phyloP scores from a whole-genome alignment of 2,797 vertebrate genomes.

The Gambusia yucatana region DNA sequence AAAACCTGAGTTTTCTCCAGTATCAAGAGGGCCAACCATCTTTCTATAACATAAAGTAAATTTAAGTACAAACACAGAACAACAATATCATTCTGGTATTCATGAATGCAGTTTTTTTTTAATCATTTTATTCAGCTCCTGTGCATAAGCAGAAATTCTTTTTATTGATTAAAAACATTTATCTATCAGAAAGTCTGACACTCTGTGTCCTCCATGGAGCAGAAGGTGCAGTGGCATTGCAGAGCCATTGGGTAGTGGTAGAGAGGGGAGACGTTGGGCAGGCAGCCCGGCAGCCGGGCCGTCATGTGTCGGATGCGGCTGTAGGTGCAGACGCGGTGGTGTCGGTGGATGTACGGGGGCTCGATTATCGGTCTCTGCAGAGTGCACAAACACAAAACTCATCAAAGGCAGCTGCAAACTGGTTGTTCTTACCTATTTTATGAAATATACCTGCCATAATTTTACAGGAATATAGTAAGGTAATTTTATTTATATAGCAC shows the following conservation, averaged over 20 bases:
- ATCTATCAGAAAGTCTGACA: conserved; percentile 79
- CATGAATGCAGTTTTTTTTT: neutral
- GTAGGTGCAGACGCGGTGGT: conserved; percentile 82
- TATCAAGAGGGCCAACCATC: no score
- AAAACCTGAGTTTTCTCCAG: no score
- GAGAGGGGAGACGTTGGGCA: conserved; percentile 71
- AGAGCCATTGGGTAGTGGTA: conserved; percentile 81
- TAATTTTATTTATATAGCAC: no score
- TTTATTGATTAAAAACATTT: neutral
- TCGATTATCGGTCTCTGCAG: conserved; percentile 76
- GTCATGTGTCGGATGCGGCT: conserved; percentile 71
- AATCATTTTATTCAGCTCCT: neutral
- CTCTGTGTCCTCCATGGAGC: conserved; percentile 81
- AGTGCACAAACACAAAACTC: neutral
- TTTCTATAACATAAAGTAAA: no score
- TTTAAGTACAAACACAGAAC: neutral
- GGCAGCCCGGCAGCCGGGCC: conserved; percentile 77
- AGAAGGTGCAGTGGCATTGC: conserved; percentile 78
- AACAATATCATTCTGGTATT: neutral
- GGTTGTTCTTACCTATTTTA: neutral
- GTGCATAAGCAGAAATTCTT: neutral
- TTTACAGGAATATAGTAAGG: neutral
- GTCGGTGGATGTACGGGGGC: conserved; percentile 77
- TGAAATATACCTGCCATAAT: neutral
- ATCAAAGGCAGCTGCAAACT: neutral